Conservation (phyloP, 2,797 vertebrate genomes). For the Brotula barbata region DNA sequence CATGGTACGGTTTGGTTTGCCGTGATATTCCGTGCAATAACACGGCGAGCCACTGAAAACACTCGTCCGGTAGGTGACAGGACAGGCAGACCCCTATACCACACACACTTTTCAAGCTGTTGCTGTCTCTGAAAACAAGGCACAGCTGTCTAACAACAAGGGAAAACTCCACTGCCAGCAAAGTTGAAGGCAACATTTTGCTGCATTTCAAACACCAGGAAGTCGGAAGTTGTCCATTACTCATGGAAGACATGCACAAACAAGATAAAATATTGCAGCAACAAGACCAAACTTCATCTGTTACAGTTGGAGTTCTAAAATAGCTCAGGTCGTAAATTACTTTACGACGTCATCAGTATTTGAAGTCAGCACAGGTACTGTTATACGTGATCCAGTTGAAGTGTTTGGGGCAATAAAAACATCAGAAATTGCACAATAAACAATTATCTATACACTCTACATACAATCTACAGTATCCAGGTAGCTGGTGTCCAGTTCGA, state of each 20-base stretch:
- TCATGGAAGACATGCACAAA: background rate
- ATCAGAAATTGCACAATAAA: too few species aligned
- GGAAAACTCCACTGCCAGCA: too few species aligned
- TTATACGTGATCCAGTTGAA: too few species aligned
- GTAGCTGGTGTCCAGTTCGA: constrained; percentile 42
- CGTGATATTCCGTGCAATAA: too few species aligned
- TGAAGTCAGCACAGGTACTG: too few species aligned
- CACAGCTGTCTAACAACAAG: background rate
- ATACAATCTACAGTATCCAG: constrained; percentile 35
- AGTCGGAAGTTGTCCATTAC: background rate
- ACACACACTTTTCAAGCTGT: background rate
- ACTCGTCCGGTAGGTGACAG: background rate
- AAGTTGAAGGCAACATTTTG: background rate
- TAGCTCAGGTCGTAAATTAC: background rate
- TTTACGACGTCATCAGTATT: too few species aligned
- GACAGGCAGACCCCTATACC: background rate
- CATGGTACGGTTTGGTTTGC: too few species aligned
- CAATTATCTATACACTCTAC: constrained; percentile 1
- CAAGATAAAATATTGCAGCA: background rate
- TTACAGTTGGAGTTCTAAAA: background rate
- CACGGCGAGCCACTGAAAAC: background rate
- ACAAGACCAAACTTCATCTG: background rate
- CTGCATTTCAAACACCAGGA: background rate
- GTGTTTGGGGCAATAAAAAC: too few species aligned
- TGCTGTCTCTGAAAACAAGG: background rate